Evolutionary conservation across 2,113 vertebrate species (phyloP).

Genomic region (Panurus biarmicus): DNA sequence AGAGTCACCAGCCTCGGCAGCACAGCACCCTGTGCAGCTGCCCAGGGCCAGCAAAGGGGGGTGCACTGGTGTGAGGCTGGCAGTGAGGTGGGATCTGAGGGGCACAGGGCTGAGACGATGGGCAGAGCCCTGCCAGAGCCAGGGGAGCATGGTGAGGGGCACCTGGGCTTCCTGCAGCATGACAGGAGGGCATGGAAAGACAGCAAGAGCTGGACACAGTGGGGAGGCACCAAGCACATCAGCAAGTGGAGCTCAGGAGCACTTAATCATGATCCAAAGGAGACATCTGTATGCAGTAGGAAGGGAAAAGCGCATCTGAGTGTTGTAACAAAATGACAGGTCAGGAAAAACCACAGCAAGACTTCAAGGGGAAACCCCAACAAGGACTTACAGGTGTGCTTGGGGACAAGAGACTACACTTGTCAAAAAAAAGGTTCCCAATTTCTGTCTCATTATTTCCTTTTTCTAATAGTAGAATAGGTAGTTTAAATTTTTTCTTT

Average conservation of each 20-base stretch:
- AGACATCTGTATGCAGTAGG: accelerated
- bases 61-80: accelerated
- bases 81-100: accelerated
- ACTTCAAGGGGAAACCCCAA: too few relatives aligned
- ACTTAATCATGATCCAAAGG: not conserved
- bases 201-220: accelerated
- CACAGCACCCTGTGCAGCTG: not conserved
- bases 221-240: not conserved
- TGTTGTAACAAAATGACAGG: not conserved
- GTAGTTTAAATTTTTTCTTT: not conserved
- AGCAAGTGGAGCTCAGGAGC: not conserved
- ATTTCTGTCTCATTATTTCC: not conserved
- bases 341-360: not conserved
- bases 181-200: not conserved
- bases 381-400: accelerated
- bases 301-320: not conserved
- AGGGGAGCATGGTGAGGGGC: accelerated
- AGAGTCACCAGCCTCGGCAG: not conserved
- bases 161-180: not conserved
- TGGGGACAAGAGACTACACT: not conserved
- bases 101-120: accelerated
- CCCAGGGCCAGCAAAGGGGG: not conserved
- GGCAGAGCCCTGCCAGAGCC: not conserved
- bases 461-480: not conserved
- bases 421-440: not conserved